phyloP scores from a whole-genome alignment of 2,888 invertebrate species.

The Drosophila cognata region DNA sequence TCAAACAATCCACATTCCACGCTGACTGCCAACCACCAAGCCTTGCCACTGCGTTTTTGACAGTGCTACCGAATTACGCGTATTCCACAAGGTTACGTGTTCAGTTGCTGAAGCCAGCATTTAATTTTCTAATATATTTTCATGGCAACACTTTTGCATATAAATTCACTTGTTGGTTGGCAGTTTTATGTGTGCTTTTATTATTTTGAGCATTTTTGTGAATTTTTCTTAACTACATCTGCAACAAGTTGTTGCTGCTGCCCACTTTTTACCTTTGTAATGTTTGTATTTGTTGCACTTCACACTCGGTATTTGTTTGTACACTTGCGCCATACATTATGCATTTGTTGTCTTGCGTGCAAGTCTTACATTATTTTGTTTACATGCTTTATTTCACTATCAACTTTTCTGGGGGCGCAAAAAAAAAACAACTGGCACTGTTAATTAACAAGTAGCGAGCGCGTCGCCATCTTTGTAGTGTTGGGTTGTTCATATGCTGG shows the following conservation, averaged over 20 bases:
- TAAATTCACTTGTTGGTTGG: slow-evolving; percentile 5
- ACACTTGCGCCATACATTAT: slow-evolving; percentile 48
- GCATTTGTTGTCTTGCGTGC: slow-evolving; percentile 27
- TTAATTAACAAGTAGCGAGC: slow-evolving; percentile 79
- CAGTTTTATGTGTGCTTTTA: slow-evolving; percentile 13
- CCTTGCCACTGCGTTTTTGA: slow-evolving; percentile 48
- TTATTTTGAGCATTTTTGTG: slow-evolving; percentile 31
- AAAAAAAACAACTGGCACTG: slow-evolving; percentile 76
- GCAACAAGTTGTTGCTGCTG: slow-evolving; percentile 55
- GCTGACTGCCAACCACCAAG: slow-evolving; percentile 32
- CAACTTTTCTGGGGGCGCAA: slow-evolving; percentile 47
- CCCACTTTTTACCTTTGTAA: slow-evolving; percentile 77
- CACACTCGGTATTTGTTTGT: slow-evolving; percentile 40
- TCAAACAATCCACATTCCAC: not conserved
- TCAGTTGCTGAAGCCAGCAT: slow-evolving; percentile 47
- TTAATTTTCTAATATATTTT: slow-evolving; percentile 7
- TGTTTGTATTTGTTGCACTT: slow-evolving; percentile 78
- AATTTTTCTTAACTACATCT: slow-evolving; percentile 44
- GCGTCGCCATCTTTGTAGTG: slow-evolving; percentile 78
- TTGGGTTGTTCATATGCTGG: slow-evolving; percentile 56
- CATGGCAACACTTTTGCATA: not conserved
- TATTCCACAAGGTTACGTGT: slow-evolving; percentile 85
- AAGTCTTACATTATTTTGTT: slow-evolving; percentile 45
- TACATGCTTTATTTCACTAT: slow-evolving; percentile 53
- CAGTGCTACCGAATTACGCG: slow-evolving; percentile 84